A percentile compares a stretch with the other conserved stretches of the same genome.
Evolutionary conservation across 2,888 invertebrate species (phyloP).

Genomic region (Amitus sp.): DNA sequence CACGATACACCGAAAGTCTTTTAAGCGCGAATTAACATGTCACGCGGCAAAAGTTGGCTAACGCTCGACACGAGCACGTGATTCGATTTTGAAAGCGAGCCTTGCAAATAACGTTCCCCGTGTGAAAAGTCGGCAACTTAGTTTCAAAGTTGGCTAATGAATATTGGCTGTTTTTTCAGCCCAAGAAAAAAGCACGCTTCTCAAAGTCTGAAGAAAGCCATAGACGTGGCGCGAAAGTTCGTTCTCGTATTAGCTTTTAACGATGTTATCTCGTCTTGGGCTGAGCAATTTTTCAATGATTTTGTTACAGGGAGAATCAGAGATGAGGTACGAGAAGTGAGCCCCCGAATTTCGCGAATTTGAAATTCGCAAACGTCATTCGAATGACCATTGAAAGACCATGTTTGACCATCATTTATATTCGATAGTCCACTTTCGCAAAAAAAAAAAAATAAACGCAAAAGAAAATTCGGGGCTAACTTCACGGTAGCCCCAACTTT

Average conservation of each 20-base stretch:
- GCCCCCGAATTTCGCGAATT: no score
- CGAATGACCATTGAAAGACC: no score
- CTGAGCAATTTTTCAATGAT: neutral
- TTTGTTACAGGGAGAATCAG: neutral
- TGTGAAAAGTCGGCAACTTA: neutral
- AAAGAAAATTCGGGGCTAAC: no score
- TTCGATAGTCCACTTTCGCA: no score
- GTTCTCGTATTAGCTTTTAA: conserved; percentile 21
- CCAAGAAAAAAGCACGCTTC: conserved; percentile 10
- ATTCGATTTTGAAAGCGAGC: conserved; percentile 2
- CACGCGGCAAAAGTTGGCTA: neutral
- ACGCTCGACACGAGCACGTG: conserved; percentile 4
- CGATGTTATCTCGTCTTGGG: conserved; percentile 36
- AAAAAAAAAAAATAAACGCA: no score
- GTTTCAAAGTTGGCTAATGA: conserved; percentile 5
- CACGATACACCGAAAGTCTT: neutral
- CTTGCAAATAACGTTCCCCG: conserved; percentile 6
- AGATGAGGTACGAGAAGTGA: no score
- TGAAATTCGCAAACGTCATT: no score
- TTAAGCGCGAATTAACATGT: conserved; percentile 1
- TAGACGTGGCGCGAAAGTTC: conserved; percentile 1
- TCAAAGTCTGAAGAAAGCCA: conserved; percentile 10
- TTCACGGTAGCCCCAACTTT: no score
- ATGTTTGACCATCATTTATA: no score
- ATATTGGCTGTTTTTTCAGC: neutral